phyloP scores from a whole-genome alignment of 2,888 invertebrate species.

The Caenorhabditis wallacei region DNA sequence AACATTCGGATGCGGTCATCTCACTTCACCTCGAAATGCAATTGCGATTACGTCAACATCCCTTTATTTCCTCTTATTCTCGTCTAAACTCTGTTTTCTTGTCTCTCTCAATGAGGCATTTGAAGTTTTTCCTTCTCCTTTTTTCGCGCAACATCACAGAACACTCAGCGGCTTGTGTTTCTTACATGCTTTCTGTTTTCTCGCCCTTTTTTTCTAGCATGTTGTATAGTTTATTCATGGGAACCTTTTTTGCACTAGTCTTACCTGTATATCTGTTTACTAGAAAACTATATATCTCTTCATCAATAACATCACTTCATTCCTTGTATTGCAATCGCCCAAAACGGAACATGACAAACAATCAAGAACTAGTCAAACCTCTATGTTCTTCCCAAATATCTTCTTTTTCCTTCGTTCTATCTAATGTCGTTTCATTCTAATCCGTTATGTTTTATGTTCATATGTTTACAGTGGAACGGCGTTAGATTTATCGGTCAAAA shows the following conservation, averaged over 20 bases:
- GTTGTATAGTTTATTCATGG: constrained; percentile 23
- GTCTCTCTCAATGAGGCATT: constrained; percentile 7
- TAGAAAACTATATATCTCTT: constrained; percentile 1
- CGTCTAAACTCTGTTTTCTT: constrained; percentile 25
- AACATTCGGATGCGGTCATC: constrained; percentile 25
- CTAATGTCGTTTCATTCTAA: constrained; percentile 31
- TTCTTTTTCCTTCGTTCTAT: constrained; percentile 16
- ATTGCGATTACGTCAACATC: constrained; percentile 40
- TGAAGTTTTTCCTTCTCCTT: constrained; percentile 19
- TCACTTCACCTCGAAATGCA: constrained; percentile 40
- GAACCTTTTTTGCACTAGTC: neutral
- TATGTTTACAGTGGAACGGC: constrained; percentile 51
- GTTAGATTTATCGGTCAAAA: constrained; percentile 22
- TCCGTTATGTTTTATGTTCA: constrained; percentile 23
- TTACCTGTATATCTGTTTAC: constrained; percentile 6
- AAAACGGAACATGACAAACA: constrained; percentile 45
- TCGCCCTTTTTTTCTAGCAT: neutral
- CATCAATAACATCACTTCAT: constrained; percentile 24
- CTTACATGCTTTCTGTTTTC: constrained; percentile 7
- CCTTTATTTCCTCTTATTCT: neutral
- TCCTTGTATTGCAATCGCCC: constrained; percentile 21
- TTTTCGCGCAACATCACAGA: constrained; percentile 48
- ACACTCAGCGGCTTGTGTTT: constrained; percentile 42
- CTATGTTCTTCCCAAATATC: constrained; percentile 19
- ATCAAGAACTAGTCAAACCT: constrained; percentile 60